Evolutionary conservation across 2,888 invertebrate genomes (phyloP), one percentile per base, ranked within the genome.

Genomic region (Apamea sordens): DNA sequence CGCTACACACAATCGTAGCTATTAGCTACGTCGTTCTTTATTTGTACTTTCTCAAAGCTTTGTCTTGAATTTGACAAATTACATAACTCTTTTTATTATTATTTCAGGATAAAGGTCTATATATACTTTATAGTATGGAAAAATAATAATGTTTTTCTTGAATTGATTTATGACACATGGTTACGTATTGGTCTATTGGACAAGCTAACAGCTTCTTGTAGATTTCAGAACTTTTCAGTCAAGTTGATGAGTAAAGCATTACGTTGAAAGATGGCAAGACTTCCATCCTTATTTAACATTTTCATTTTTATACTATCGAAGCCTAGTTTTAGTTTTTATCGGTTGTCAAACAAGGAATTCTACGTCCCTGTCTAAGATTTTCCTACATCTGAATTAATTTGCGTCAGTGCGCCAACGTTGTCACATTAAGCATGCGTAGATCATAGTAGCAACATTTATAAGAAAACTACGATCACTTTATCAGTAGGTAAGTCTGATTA

Each of bases 351-450:
- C 28, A 72, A 63, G 63, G 32, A 15, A 50, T 81, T 36, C 15
- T 50, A 64, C n/a, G 1, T n/a, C 10, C 1, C 7, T 36, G n/a
- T 72, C 21, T 15, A 32, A 64, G 56, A 13, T 72, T 56, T 64
- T 36, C 11, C n/a, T 79, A 44, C 5, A 64, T 69, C 18, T 24
- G 21, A 71, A 65, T 15, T 53, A 50, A 53, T 63, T 73, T 74
- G 32, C 85, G 80, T 32, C 65, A 85, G 88, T 87, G 84, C 79
- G 84, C 76, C 83, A 86, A 86, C 53, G 44, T 75, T 83, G 84
- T 73, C 70, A 79, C 73, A 84, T 87, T 76, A 87, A 68, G 80
- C 80, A 84, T 87, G 80, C 87, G 85, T 85, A 85, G 68, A 87
- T 63, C 65, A 73, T 53, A 69, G 65, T 36, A 44, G 64, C 18